phyloP scores from a whole-genome alignment of 2,888 invertebrate species.

The Lasioglossum morio region DNA sequence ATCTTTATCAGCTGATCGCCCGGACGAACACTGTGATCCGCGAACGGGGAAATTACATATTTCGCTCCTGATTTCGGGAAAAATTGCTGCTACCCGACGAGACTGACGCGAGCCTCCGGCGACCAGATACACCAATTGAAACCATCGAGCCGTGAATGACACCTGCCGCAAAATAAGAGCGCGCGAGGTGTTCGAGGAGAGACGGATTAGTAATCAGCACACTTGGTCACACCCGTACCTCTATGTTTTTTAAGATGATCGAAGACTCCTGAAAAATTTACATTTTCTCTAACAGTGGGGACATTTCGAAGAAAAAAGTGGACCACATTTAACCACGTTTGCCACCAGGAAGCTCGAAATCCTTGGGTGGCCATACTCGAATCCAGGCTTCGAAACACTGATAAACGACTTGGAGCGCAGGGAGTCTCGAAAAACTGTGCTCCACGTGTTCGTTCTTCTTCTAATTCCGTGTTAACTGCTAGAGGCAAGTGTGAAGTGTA shows the following conservation, averaged over 20 bases:
- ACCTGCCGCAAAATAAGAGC: neutral
- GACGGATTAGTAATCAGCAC: neutral
- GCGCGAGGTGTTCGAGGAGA: neutral
- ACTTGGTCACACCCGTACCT: neutral
- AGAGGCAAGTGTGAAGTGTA: neutral
- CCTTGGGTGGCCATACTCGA: slow-evolving; percentile 65
- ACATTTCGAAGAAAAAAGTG: slow-evolving; percentile 50
- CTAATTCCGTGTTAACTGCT: neutral
- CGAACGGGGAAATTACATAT: slow-evolving; percentile 39
- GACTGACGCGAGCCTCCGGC: neutral
- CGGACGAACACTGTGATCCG: slow-evolving; percentile 39
- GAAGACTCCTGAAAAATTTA: too few species aligned
- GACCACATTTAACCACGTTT: slow-evolving; percentile 58
- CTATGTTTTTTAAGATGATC: too few species aligned
- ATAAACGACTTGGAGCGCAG: slow-evolving; percentile 47
- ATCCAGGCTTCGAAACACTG: slow-evolving; percentile 33
- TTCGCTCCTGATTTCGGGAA: slow-evolving; percentile 34
- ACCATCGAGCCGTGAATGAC: neutral
- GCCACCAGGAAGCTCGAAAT: slow-evolving; percentile 51
- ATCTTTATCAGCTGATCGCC: slow-evolving; percentile 23
- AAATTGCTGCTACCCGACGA: neutral
- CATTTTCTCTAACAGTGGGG: slow-evolving; percentile 33
- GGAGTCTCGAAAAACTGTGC: neutral
- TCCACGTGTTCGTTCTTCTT: neutral
- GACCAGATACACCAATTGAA: neutral